Conservation (phyloP, 2,113 vertebrate genomes). For the Galbula dea region DNA sequence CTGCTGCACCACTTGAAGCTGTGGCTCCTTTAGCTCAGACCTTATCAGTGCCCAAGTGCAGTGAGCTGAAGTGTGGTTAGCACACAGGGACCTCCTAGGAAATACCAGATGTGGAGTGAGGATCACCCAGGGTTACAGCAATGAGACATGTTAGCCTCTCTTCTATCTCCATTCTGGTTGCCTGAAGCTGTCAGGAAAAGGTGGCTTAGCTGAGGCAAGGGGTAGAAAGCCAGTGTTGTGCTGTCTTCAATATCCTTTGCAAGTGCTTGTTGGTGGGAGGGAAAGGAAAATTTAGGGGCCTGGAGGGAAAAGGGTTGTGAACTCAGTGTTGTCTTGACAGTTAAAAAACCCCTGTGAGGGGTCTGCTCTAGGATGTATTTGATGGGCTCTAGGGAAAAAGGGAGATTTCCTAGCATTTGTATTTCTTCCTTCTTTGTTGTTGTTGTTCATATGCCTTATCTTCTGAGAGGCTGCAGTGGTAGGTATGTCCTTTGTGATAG, state of each 20-base stretch:
- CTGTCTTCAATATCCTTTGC: rapidly evolving
- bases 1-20: background rate
- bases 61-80: rapidly evolving
- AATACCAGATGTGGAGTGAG: background rate
- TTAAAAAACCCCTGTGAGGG: background rate
- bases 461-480: background rate
- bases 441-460: background rate
- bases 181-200: background rate
- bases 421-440: background rate
- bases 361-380: background rate
- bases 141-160: background rate
- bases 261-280: background rate
- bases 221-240: background rate
- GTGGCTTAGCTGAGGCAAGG: background rate
- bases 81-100: background rate
- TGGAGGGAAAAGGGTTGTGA: background rate
- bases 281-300: background rate
- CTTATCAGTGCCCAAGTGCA: background rate
- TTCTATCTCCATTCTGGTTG: background rate
- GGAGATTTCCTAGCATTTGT: background rate
- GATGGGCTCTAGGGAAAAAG: background rate
- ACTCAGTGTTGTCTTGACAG: background rate
- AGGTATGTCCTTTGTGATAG: background rate
- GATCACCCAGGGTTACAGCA: background rate
- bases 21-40: background rate